Evolutionary conservation across 2,888 invertebrate species (phyloP).

Genomic region (Periphyllus acericola): DNA sequence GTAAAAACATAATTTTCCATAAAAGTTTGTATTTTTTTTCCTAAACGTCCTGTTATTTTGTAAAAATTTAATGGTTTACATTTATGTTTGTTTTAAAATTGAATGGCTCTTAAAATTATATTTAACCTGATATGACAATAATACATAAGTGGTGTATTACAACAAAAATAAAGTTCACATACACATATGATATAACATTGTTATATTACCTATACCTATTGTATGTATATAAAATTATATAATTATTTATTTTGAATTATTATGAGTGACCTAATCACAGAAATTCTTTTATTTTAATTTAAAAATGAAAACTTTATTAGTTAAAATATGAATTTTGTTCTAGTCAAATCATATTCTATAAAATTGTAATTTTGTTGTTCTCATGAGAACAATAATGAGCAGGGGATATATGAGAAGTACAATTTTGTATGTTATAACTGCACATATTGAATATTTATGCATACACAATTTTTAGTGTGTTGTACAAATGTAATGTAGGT

Average conservation of each 20-base stretch:
- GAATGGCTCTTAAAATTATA: constrained; percentile 11
- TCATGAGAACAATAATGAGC: too few species aligned
- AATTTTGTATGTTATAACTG: too few species aligned
- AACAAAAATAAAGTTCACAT: constrained; percentile 22
- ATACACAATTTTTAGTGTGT: too few species aligned
- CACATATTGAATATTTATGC: too few species aligned
- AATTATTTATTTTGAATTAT: background rate
- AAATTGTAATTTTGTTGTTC: too few species aligned
- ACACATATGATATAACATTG: background rate
- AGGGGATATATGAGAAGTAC: too few species aligned
- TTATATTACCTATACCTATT: background rate
- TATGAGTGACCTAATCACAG: background rate
- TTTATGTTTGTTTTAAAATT: constrained; percentile 48
- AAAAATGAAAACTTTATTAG: background rate
- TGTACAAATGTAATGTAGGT: too few species aligned
- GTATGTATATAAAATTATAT: background rate
- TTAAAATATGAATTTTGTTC: background rate
- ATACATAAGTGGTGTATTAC: constrained; percentile 26
- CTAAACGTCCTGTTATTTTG: constrained; percentile 18
- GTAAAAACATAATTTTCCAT: constrained; percentile 49
- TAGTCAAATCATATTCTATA: too few species aligned
- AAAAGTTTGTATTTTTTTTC: constrained; percentile 17
- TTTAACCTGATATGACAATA: constrained; percentile 47
- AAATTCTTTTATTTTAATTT: background rate
- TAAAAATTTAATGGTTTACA: constrained; percentile 10